Evolutionary conservation across 2,797 vertebrate species (phyloP), one percentile per base, ranked within the genome.

Genomic region (Myotis daubentonii): DNA sequence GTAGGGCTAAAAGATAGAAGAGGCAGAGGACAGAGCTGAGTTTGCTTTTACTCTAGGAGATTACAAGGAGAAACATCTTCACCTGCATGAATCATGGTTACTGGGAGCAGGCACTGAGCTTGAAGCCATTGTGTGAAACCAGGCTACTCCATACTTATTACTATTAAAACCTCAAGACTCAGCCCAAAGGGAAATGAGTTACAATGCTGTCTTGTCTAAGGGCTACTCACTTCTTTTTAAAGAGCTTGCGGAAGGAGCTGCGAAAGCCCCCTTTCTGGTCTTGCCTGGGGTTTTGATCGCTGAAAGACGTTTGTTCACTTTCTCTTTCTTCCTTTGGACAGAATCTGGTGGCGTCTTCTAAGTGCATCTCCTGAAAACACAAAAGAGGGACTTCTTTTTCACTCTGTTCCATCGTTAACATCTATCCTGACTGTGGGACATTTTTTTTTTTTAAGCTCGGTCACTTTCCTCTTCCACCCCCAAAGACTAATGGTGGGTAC

Each of bases 201-300:
- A 95, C 95, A 97, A 91, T 93, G 96, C 94, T 97, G 97, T 97
- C 97, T 97, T 97, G 95, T 97, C 95, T 93, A 88, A 95, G 95
- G 97, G 95, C 97, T 98, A 98, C 98, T 99, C 98, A 99, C 99
- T 99, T 99, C 98, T 99, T 99, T 98, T 99, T 99, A 99, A 99
- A 99, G 97, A 99, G 99, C 97, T 99, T 99, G 98, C 99, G 99
- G 98, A 99, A 99, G 60, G 99, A 99, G 98, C 98, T 99, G 93
- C 99, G 99, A 97, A 99, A 99, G 89, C 99, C 99, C 98, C 99
- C 99, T 98, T 99, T 99, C 98, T 98, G 98, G 97, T 99, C 99
- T 98, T 99, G 99, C 97, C 99, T 99, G 16, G 99, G 98, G 97
- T 99, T 99, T 97, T 99, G 99, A 97, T 99, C 99, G 89, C 99